phyloP scores from a whole-genome alignment of 1,140 invertebrate genomes.

The Callitettix versicolor region DNA sequence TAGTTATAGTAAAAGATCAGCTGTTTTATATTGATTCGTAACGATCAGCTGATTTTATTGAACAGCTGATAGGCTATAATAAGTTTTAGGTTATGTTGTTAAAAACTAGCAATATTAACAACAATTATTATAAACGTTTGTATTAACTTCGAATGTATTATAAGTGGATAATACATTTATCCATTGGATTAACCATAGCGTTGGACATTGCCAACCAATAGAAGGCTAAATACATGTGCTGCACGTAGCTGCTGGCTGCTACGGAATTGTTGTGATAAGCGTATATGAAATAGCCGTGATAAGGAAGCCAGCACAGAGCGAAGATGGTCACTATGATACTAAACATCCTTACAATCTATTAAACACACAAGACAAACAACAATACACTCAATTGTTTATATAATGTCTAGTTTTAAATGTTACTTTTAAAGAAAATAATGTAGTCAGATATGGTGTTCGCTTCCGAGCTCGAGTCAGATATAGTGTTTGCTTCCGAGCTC shows the following conservation, averaged over 20 bases:
- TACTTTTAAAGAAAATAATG: neutral
- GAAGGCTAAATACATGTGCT: slow-evolving; percentile 71
- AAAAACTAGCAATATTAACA: too few relatives aligned
- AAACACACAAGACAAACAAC: too few relatives aligned
- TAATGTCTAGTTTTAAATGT: neutral
- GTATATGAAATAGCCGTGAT: slow-evolving; percentile 80
- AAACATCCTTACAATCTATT: slow-evolving; percentile 77
- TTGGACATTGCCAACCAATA: slow-evolving; percentile 91
- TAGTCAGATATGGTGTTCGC: neutral
- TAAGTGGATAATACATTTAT: too few relatives aligned
- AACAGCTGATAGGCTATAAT: too few relatives aligned
- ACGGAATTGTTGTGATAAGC: slow-evolving; percentile 63
- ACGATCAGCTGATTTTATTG: too few relatives aligned
- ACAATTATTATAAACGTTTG: too few relatives aligned
- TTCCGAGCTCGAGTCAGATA: too few relatives aligned
- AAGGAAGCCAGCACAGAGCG: slow-evolving; percentile 80
- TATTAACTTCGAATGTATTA: too few relatives aligned
- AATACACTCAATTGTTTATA: slow-evolving; percentile 9
- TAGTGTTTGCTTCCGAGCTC: too few relatives aligned
- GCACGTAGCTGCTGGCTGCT: slow-evolving; percentile 57
- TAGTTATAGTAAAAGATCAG: too few relatives aligned
- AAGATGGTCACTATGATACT: slow-evolving; percentile 74
- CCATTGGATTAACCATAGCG: slow-evolving; percentile 84
- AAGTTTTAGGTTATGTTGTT: too few relatives aligned
- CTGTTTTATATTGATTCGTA: too few relatives aligned